A percentile compares a stretch with the other conserved stretches of the same genome.
Conservation (phyloP, 2,888 invertebrate species). For the Colletes collaris region DNA sequence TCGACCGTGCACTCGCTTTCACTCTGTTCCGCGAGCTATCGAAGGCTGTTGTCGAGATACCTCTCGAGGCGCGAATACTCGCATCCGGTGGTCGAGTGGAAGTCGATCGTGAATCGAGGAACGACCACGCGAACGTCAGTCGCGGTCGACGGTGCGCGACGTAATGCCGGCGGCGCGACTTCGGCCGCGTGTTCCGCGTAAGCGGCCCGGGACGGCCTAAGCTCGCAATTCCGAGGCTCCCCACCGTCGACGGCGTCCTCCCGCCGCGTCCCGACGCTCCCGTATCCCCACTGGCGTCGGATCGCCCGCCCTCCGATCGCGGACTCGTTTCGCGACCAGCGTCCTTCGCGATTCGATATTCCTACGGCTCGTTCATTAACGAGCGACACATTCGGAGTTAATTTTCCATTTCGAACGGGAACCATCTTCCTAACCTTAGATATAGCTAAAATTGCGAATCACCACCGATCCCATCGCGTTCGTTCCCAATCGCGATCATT, state of each 20-base stretch:
- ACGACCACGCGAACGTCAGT: conserved; percentile 74
- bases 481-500: too few species aligned
- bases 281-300: conserved; percentile 40
- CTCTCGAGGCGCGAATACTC: neutral
- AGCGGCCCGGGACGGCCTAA: conserved; percentile 78
- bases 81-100: conserved; percentile 9
- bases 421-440: neutral
- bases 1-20: neutral
- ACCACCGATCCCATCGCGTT: too few species aligned
- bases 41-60: neutral
- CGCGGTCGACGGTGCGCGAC: conserved; percentile 82
- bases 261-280: conserved; percentile 39
- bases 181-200: conserved; percentile 78
- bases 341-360: conserved; percentile 27
- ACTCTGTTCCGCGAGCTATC: conserved; percentile 3
- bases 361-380: neutral
- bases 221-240: conserved; percentile 67
- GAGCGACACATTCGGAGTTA: too few species aligned
- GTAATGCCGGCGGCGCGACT: conserved; percentile 78
- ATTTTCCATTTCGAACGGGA: neutral
- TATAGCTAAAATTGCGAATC: too few species aligned
- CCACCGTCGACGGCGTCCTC: conserved; percentile 52
- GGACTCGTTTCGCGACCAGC: conserved; percentile 14
- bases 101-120: conserved; percentile 7
- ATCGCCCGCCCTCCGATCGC: conserved; percentile 56